Conservation (phyloP, 2,888 invertebrate species). For the Bugula neritina region DNA sequence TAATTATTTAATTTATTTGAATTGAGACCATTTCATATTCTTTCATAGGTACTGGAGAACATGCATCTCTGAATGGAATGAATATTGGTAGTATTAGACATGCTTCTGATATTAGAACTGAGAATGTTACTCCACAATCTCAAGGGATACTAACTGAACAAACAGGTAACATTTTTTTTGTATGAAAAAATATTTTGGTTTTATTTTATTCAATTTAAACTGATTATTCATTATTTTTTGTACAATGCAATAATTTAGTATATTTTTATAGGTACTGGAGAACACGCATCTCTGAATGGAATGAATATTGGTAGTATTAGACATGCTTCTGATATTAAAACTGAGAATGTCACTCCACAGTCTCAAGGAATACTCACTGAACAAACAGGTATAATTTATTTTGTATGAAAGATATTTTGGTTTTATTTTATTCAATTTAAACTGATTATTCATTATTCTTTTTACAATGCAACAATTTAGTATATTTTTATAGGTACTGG, state of each 20-base stretch:
- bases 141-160: background rate
- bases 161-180: background rate
- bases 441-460: too few relatives aligned
- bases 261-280: constrained; percentile 30
- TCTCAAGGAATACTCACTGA: background rate
- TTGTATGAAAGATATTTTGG: too few relatives aligned
- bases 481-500: constrained; percentile 28
- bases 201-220: background rate
- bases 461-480: background rate
- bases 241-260: background rate
- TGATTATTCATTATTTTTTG: background rate
- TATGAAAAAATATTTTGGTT: background rate
- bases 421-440: too few relatives aligned
- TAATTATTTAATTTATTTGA: too few relatives aligned
- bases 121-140: background rate
- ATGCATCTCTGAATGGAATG: constrained; percentile 20
- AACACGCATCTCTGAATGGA: constrained; percentile 8
- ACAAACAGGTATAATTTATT: too few relatives aligned
- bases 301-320: background rate
- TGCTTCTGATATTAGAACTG: background rate
- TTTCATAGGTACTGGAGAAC: constrained; percentile 3
- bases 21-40: too few relatives aligned
- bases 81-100: constrained; percentile 1
- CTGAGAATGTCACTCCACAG: background rate
- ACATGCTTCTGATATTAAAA: background rate